Conservation (phyloP, 2,888 invertebrate species). For the Chrysina gloriosa region DNA sequence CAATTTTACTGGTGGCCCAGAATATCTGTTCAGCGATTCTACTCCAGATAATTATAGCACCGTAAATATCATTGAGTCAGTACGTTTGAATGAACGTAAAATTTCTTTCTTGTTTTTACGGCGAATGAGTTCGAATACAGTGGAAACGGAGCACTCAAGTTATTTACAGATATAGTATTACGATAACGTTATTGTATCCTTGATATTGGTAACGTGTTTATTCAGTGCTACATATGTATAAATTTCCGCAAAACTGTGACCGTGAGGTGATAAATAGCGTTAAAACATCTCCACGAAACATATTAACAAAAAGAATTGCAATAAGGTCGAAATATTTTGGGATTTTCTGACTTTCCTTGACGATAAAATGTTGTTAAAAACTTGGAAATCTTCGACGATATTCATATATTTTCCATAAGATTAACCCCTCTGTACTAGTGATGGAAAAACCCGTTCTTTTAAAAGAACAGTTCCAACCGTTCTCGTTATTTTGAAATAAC, state of each 20-base stretch:
- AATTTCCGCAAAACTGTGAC: not conserved
- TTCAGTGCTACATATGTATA: not conserved
- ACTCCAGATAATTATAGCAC: slow-evolving; percentile 1
- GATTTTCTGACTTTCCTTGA: too few species aligned
- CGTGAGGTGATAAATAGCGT: too few species aligned
- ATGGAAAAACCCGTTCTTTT: too few species aligned
- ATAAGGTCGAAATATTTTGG: too few species aligned
- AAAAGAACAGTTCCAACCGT: too few species aligned
- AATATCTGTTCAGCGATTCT: not conserved
- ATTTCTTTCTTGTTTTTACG: slow-evolving; percentile 12
- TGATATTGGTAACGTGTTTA: not conserved
- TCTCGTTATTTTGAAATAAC: too few species aligned
- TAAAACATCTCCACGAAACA: too few species aligned
- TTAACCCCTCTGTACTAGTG: too few species aligned
- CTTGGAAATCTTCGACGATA: too few species aligned
- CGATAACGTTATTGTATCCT: not conserved
- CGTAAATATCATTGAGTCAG: slow-evolving; percentile 10
- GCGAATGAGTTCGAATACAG: not conserved
- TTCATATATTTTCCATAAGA: too few species aligned
- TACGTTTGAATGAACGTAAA: slow-evolving; percentile 26
- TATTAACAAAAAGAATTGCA: too few species aligned
- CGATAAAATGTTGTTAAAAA: too few species aligned
- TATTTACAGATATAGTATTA: not conserved
- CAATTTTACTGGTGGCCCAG: not conserved
- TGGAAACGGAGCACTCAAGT: not conserved